phyloP scores from a whole-genome alignment of 2,888 invertebrate genomes.

The Portevinia maculata region DNA sequence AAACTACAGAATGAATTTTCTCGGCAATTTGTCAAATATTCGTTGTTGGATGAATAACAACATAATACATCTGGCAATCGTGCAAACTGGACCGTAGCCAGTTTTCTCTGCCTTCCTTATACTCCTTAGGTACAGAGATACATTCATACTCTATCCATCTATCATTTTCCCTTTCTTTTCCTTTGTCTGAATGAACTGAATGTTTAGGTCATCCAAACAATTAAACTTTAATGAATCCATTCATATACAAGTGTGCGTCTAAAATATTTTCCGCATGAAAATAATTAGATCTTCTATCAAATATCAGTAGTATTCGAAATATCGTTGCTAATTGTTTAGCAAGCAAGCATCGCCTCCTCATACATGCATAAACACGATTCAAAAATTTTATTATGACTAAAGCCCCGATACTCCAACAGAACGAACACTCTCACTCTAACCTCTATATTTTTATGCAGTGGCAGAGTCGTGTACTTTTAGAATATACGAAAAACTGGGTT shows the following conservation, averaged over 20 bases:
- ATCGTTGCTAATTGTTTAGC: slow-evolving; percentile 18
- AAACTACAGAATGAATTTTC: slow-evolving; percentile 12
- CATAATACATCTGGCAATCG: slow-evolving; percentile 50
- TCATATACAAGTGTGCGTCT: too few relatives aligned
- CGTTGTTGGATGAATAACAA: slow-evolving; percentile 27
- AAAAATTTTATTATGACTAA: slow-evolving; percentile 33
- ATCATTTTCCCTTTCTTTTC: slow-evolving; percentile 7
- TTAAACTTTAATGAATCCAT: slow-evolving; percentile 31
- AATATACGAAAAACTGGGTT: slow-evolving; percentile 44
- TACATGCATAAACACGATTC: slow-evolving; percentile 12
- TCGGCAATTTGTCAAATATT: slow-evolving; percentile 52
- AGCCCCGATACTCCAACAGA: not conserved
- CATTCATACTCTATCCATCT: not conserved
- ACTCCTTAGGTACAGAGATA: not conserved
- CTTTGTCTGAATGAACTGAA: slow-evolving; percentile 53
- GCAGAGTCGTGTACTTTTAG: slow-evolving; percentile 1
- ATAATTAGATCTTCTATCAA: slow-evolving; percentile 29
- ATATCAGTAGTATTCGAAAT: slow-evolving; percentile 21
- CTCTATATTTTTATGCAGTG: too few relatives aligned
- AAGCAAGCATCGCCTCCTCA: slow-evolving; percentile 6
- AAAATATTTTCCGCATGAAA: not conserved
- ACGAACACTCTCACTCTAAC: not conserved
- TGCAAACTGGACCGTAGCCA: slow-evolving; percentile 60
- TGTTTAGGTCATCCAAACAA: slow-evolving; percentile 67
- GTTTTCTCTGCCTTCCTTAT: slow-evolving; percentile 34